Base-by-base conservation (phyloP, 2,797 vertebrate genomes). In the Danio albolineatus region DNA sequence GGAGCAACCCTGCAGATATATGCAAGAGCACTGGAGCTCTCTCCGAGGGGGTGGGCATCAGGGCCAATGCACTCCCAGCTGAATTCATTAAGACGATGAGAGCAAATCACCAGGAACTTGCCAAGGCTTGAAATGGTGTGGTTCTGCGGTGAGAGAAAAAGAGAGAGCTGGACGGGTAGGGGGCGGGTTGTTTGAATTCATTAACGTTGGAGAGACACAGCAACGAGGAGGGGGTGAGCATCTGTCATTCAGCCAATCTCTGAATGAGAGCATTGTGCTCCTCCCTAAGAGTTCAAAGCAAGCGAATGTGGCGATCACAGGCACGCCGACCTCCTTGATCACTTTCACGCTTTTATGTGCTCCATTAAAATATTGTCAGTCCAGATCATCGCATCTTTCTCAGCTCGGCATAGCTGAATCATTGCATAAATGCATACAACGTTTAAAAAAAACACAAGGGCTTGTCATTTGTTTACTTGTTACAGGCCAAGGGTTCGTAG, bases 11-110 rank as follows among this genome's bases (percentile, higher is more conserved):
- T 87, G 89, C 86, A 89, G 94, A 96, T 96, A 96, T 96, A 96
- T 95, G 93, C 90, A 88, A 94, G 88, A 93, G 17, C 83, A 21
- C 49, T 64, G 86, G 87, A 85, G 87, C 86, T 90, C 81, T 87
- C 87, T 86, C 82, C 83, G 82, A 85, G 88, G 88, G 79, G 81
- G 77, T 88, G 87, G 87, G 65, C 83, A 83, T 92, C 90, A 91
- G 93, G 92, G 92, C 93, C 94, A 94, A 94, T 93, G 89, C 92
- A 94, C 94, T 96, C 95, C 94, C 94, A 95, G 94, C 89, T 94
- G 91, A 94, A 94, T 96, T 96, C 93, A 96, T 96, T 96, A 95
- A 95, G 93, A 95, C 92, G 92, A 92, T 94, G 93, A 94, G 92
- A 93, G n/a, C n/a, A n/a, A 93, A 93, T 93, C 84, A 87, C 89